Percentiles rank a stretch among this genome's conserved stretches.
Conservation (phyloP, 2,797 vertebrate genomes). For the Cetoscarus ocellatus region DNA sequence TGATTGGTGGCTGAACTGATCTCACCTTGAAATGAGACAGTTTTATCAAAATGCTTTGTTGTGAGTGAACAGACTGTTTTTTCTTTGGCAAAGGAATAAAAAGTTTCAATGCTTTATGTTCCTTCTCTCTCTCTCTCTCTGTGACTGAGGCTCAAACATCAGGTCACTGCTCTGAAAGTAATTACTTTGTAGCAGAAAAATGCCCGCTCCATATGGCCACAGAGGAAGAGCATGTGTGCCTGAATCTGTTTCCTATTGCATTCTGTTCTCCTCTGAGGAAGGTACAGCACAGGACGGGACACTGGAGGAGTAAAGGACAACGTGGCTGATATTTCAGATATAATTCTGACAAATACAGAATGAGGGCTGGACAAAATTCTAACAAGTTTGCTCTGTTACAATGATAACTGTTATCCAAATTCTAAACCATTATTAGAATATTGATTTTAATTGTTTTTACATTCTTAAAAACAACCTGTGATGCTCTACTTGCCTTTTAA, state of each 20-base stretch:
- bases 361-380: not conserved
- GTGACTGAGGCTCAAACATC: conserved; percentile 35
- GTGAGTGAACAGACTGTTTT: conserved; percentile 27
- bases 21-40: conserved; percentile 42
- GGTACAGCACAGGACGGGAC: conserved; percentile 22
- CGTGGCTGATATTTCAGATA: conserved; percentile 23
- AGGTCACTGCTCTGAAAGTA: conserved; percentile 53
- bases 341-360: conserved; percentile 7
- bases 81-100: conserved; percentile 34
- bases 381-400: not conserved
- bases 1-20: conserved; percentile 23
- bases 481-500: not conserved
- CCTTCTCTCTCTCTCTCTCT: conserved; percentile 10
- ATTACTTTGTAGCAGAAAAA: conserved; percentile 52
- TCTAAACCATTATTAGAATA: no score
- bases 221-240: conserved; percentile 44
- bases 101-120: conserved; percentile 28
- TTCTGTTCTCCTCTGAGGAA: conserved; percentile 57
- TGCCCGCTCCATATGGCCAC: conserved; percentile 51
- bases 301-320: not conserved
- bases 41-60: conserved; percentile 41
- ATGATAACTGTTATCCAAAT: not conserved
- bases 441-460: no score
- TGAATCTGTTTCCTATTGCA: conserved; percentile 39
- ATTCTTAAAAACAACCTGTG: not conserved